These are phyloP conservation scores for Drosophila prosaltans DNA, from an alignment of 1,140 invertebrate genomes.

Conservation along the genomic window DNA sequence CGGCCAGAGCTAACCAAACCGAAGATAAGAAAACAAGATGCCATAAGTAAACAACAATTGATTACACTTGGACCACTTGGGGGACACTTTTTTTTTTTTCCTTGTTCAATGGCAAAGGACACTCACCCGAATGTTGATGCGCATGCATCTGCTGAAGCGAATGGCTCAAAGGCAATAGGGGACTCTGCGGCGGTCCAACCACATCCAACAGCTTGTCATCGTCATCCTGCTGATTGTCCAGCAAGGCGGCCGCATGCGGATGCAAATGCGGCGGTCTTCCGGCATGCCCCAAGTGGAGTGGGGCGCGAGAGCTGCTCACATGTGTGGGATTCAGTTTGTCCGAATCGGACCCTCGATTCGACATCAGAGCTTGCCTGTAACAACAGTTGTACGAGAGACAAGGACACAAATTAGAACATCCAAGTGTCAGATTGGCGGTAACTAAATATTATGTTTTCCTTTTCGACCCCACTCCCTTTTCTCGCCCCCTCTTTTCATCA, in stretches of 20 bases:
- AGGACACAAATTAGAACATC: constrained; percentile 81
- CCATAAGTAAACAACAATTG: not conserved
- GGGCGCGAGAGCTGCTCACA: constrained; percentile 83
- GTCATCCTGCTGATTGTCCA: constrained; percentile 86
- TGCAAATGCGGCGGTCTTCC: constrained; percentile 78
- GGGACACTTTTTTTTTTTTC: too few species aligned
- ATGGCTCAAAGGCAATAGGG: constrained; percentile 86
- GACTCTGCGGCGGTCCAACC: constrained; percentile 91
- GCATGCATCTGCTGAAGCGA: constrained; percentile 83
- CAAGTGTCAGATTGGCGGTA: constrained; percentile 17
- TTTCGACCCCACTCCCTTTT: not conserved
- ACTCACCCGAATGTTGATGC: constrained; percentile 82
- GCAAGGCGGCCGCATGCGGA: constrained; percentile 81
- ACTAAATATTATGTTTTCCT: not conserved
- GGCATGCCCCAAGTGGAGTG: constrained; percentile 82
- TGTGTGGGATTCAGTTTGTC: constrained; percentile 83
- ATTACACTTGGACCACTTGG: too few species aligned
- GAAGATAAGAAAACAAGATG: not conserved
- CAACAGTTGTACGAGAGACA: constrained; percentile 78
- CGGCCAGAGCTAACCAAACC: constrained; percentile 78
- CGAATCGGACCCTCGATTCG: constrained; percentile 86
- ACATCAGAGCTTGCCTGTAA: constrained; percentile 93
- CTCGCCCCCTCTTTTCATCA: not conserved
- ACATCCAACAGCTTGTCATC: constrained; percentile 95
- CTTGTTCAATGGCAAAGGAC: not conserved